Evolutionary conservation across 1,140 invertebrate species (phyloP).

Genomic region (Zaprionus taronus): DNA sequence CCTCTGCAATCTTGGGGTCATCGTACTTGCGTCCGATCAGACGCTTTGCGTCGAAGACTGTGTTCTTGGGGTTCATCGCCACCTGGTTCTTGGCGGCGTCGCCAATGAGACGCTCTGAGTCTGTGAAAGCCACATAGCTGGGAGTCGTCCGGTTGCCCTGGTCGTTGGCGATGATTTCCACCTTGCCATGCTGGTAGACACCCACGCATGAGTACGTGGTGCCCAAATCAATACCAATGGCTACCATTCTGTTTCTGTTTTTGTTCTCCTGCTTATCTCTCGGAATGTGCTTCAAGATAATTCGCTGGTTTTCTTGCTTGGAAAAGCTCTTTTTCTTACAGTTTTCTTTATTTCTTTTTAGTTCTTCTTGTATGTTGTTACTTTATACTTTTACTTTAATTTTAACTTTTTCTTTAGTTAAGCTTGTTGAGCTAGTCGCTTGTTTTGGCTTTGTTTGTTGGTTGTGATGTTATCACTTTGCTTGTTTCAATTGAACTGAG

Average conservation of each 20-base stretch:
- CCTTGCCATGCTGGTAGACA: constrained; percentile 92
- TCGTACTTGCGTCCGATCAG: constrained; percentile 88
- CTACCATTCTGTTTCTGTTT: constrained; percentile 83
- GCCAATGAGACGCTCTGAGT: constrained; percentile 97
- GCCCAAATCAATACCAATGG: constrained; percentile 91
- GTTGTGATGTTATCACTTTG: constrained; percentile 59
- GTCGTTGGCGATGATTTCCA: constrained; percentile 97
- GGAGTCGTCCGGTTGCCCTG: constrained; percentile 98
- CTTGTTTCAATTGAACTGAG: constrained; percentile 66
- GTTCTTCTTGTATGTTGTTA: constrained; percentile 12
- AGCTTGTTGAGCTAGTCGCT: constrained; percentile 55
- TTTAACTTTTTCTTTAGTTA: constrained; percentile 14
- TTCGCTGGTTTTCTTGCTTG: background rate
- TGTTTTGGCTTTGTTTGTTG: constrained; percentile 41
- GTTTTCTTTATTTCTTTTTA: constrained; percentile 1
- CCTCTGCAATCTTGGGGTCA: constrained; percentile 89
- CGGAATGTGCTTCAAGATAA: constrained; percentile 7
- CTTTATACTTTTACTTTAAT: constrained; percentile 9
- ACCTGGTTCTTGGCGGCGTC: constrained; percentile 93
- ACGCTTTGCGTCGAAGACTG: constrained; percentile 85
- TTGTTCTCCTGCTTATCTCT: background rate
- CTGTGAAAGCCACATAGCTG: constrained; percentile 98
- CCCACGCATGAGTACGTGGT: constrained; percentile 93
- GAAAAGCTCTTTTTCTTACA: background rate
- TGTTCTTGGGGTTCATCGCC: constrained; percentile 79